Evolutionary conservation across 1,140 invertebrate genomes (phyloP).

Genomic region (Drosophila azteca): DNA sequence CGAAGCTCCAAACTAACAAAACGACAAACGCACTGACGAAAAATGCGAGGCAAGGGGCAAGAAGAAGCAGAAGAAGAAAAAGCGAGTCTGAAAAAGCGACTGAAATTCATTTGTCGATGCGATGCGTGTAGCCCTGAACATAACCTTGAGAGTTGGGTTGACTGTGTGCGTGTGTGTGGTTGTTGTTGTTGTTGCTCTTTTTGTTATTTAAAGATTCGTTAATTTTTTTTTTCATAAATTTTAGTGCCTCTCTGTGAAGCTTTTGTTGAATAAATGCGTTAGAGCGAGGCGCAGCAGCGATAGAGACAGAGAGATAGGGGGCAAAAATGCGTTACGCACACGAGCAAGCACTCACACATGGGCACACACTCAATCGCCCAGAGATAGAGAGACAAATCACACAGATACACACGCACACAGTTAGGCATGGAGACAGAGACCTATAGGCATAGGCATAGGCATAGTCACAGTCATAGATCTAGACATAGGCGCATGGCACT

Average conservation of each 20-base stretch:
- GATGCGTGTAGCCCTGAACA: constrained; percentile 82
- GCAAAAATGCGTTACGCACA: constrained; percentile 77
- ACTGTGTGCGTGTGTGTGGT: constrained; percentile 32
- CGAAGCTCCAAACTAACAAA: constrained; percentile 27
- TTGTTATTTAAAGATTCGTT: constrained; percentile 81
- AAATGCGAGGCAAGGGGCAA: constrained; percentile 37
- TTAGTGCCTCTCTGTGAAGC: constrained; percentile 35
- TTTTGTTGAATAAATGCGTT: constrained; percentile 69
- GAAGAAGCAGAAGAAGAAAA: too few relatives aligned
- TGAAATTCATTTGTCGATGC: constrained; percentile 74
- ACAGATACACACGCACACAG: not conserved
- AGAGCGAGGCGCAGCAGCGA: constrained; percentile 45
- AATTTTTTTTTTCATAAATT: constrained; percentile 69
- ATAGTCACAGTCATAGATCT: constrained; percentile 10
- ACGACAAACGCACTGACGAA: constrained; percentile 70
- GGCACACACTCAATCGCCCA: constrained; percentile 8
- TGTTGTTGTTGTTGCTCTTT: constrained; percentile 14
- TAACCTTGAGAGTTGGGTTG: constrained; percentile 77
- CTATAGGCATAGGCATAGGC: not conserved
- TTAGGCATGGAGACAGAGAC: not conserved
- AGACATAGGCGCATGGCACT: constrained; percentile 56
- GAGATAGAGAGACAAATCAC: constrained; percentile 24
- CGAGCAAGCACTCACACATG: constrained; percentile 38
- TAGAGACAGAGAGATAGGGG: constrained; percentile 33
- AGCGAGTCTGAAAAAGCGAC: constrained; percentile 24